Evolutionary conservation across 2,888 invertebrate genomes (phyloP).

Genomic region (Pimpla rufipes): DNA sequence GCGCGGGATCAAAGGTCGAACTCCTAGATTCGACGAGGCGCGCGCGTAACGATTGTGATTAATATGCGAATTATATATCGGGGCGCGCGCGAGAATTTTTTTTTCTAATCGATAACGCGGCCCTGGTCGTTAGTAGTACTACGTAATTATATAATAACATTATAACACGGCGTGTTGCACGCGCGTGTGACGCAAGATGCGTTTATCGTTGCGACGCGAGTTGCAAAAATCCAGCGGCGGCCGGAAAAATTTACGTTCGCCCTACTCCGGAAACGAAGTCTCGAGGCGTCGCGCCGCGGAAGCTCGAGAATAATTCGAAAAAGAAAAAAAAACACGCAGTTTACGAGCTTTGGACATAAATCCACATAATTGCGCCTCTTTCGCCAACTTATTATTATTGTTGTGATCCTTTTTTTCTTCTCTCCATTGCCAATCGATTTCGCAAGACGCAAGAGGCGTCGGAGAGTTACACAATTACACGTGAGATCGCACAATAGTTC

Average conservation of each 20-base stretch:
- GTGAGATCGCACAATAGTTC: not conserved
- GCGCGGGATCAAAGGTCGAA: not conserved
- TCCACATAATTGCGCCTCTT: constrained; percentile 1
- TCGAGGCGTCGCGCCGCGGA: not conserved
- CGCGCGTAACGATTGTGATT: not conserved
- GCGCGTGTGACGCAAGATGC: constrained; percentile 26
- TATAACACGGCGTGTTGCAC: not conserved
- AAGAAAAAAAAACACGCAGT: not conserved
- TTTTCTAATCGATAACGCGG: constrained; percentile 4
- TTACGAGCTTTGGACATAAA: constrained; percentile 3
- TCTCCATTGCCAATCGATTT: not conserved
- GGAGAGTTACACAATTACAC: not conserved
- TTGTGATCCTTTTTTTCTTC: not conserved
- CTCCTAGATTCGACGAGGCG: not conserved
- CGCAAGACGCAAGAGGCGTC: not conserved
- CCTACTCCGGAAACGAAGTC: constrained; percentile 3
- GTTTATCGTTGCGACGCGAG: constrained; percentile 17
- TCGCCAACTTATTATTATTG: not conserved
- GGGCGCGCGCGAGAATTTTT: not conserved
- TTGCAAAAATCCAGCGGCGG: not conserved
- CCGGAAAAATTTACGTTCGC: not conserved
- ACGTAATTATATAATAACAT: constrained; percentile 2
- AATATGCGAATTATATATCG: constrained; percentile 2
- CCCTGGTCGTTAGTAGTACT: not conserved
- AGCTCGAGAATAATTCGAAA: not conserved